phyloP scores from a whole-genome alignment of 1,140 invertebrate genomes.

The Arion vulgaris region DNA sequence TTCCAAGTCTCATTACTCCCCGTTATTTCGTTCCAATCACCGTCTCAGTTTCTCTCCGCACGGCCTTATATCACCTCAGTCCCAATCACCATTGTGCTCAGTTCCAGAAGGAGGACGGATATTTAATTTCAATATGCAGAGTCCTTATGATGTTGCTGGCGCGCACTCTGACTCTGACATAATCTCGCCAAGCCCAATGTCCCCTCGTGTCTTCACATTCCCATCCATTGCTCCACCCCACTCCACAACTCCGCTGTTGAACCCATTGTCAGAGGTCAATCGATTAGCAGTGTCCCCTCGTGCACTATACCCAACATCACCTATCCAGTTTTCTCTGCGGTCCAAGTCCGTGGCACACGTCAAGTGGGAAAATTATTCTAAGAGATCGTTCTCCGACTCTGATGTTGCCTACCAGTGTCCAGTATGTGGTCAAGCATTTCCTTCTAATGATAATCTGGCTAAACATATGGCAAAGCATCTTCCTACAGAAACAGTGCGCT shows the following conservation, averaged over 20 bases:
- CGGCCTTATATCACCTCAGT: constrained; percentile 47
- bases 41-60: constrained; percentile 51
- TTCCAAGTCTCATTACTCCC: constrained; percentile 44
- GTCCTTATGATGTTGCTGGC: constrained; percentile 59
- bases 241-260: constrained; percentile 44
- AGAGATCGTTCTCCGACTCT: constrained; percentile 62
- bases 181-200: constrained; percentile 64
- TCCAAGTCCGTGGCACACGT: constrained; percentile 34
- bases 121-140: constrained; percentile 65
- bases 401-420: constrained; percentile 83
- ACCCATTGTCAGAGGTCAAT: constrained; percentile 59
- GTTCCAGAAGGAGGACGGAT: constrained; percentile 67
- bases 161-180: constrained; percentile 61
- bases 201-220: constrained; percentile 67
- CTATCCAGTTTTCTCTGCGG: constrained; percentile 48
- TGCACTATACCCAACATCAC: constrained; percentile 59
- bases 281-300: constrained; percentile 63
- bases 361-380: constrained; percentile 43
- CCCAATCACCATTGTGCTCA: constrained; percentile 65
- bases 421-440: constrained; percentile 95
- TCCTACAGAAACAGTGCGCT: constrained; percentile 69
- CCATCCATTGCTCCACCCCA: constrained; percentile 47
- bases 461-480: constrained; percentile 96
- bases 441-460: constrained; percentile 92
- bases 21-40: constrained; percentile 45